Evolutionary conservation across 1,140 invertebrate genomes (phyloP).

Genomic region (Hycleus phaleratus): DNA sequence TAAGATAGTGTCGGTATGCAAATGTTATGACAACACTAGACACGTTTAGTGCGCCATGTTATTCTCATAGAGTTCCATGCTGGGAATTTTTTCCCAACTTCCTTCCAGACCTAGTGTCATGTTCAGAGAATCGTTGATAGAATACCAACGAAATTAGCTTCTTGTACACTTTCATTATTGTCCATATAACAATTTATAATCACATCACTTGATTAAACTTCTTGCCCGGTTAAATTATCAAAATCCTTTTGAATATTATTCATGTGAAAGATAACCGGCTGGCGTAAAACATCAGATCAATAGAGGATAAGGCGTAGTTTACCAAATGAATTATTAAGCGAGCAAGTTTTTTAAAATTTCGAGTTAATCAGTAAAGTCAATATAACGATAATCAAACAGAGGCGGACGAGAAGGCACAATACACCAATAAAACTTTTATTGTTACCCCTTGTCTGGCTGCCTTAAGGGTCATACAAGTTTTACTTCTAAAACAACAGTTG

Average conservation of each 20-base stretch:
- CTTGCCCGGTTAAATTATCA: constrained; percentile 11
- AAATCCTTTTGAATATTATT: constrained; percentile 13
- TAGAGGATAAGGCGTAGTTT: too few species aligned
- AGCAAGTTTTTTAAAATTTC: too few species aligned
- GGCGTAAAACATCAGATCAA: too few species aligned
- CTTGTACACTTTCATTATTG: not conserved
- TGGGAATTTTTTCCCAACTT: too few species aligned
- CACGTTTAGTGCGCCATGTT: constrained; percentile 7
- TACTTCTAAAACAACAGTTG: too few species aligned
- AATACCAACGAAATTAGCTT: not conserved
- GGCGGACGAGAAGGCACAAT: too few species aligned
- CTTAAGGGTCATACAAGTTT: too few species aligned
- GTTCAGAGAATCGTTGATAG: not conserved
- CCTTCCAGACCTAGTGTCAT: not conserved
- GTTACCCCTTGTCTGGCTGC: too few species aligned
- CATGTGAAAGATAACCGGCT: not conserved
- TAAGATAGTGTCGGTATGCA: constrained; percentile 14
- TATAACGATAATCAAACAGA: too few species aligned
- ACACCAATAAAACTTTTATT: too few species aligned
- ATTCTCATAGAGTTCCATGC: not conserved
- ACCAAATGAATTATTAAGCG: too few species aligned
- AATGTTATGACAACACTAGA: constrained; percentile 11
- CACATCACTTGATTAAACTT: constrained; percentile 10
- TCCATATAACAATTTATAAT: not conserved
- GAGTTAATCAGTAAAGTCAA: too few species aligned